These are phyloP conservation scores for Lamellibrachia satsuma DNA, from an alignment of 2,888 invertebrate genomes.

Conservation along the genomic window DNA sequence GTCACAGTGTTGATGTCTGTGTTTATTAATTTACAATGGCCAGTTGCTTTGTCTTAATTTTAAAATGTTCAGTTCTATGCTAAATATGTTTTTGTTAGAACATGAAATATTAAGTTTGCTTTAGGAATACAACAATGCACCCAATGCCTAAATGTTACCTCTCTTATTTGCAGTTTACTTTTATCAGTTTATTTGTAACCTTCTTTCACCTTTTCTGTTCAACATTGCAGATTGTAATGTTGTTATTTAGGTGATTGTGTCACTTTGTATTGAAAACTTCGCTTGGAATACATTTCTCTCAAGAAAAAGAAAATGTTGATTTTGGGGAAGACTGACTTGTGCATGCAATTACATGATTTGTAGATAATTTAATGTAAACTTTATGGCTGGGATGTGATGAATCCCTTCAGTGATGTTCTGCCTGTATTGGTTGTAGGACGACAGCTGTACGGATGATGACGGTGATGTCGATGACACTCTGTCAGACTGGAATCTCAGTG, in stretches of 20 bases:
- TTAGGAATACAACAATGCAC: neutral
- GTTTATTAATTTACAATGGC: neutral
- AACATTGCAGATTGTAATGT: neutral
- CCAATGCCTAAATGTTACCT: neutral
- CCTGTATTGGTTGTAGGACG: slow-evolving; percentile 45
- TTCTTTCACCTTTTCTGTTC: neutral
- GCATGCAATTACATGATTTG: neutral
- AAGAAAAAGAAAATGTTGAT: neutral
- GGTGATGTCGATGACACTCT: slow-evolving; percentile 88
- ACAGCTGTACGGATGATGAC: slow-evolving; percentile 68
- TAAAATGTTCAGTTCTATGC: too few species aligned
- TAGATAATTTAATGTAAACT: neutral
- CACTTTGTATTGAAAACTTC: slow-evolving; percentile 14
- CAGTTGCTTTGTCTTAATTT: too few species aligned
- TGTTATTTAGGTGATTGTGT: neutral
- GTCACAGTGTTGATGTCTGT: neutral
- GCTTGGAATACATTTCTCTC: neutral
- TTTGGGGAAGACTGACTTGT: neutral
- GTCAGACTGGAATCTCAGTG: slow-evolving; percentile 93
- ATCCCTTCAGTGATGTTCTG: neutral
- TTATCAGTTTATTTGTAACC: neutral
- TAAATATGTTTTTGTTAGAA: too few species aligned
- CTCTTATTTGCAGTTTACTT: neutral
- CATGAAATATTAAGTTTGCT: neutral
- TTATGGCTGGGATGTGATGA: neutral